A percentile compares a stretch with the other conserved stretches of the same genome.
These are phyloP conservation scores for Carpatolechia fugitivella DNA, from an alignment of 2,888 invertebrate genomes.

Conservation along the genomic window DNA sequence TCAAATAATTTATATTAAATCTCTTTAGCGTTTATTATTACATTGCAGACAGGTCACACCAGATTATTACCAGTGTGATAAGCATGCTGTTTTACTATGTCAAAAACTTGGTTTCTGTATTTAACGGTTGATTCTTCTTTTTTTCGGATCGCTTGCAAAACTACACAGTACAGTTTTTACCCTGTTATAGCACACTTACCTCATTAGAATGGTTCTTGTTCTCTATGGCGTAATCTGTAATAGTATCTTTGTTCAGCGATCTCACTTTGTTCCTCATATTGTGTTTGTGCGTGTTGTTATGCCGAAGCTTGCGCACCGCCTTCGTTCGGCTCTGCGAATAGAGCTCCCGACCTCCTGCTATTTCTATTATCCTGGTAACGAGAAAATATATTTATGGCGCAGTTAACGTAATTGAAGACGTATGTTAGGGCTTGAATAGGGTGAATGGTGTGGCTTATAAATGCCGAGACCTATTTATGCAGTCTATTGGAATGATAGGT, in stretches of 20 bases:
- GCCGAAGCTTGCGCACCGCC: constrained; percentile 85
- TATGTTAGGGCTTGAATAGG: not conserved
- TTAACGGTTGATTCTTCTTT: no score
- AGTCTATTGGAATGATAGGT: not conserved
- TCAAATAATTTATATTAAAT: no score
- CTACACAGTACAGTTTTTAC: no score
- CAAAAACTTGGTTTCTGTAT: no score
- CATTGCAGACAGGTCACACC: no score
- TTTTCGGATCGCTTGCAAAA: no score
- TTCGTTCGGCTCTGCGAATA: constrained; percentile 90
- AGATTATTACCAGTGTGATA: no score
- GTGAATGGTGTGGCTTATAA: not conserved
- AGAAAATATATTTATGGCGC: constrained; percentile 5
- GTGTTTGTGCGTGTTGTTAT: constrained; percentile 72
- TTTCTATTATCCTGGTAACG: constrained; percentile 75
- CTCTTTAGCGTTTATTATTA: no score
- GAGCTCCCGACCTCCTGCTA: constrained; percentile 91
- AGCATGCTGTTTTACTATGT: no score
- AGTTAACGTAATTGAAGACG: constrained; percentile 1
- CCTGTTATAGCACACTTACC: constrained; percentile 46
- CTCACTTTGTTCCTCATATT: constrained; percentile 71
- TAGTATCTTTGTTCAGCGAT: constrained; percentile 57
- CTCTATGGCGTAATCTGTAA: constrained; percentile 53
- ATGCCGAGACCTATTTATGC: not conserved
- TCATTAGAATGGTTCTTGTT: constrained; percentile 61